Evolutionary conservation across 2,797 vertebrate genomes (phyloP).

Genomic region (Karalla daura): DNA sequence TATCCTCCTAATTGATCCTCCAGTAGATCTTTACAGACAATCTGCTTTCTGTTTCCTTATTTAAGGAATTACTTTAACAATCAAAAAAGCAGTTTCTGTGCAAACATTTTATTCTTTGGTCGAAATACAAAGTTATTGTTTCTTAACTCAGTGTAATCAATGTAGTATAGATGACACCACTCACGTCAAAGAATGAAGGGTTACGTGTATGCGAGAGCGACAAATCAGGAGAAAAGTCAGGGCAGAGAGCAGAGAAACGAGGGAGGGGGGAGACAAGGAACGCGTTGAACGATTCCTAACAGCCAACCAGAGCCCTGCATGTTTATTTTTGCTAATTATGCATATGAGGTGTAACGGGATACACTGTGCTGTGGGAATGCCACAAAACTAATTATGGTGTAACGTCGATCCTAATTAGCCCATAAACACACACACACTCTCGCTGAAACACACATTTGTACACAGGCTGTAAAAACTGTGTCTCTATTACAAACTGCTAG

Average conservation of each 20-base stretch:
- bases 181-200: background rate
- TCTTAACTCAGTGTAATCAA: too few species aligned
- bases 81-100: slow-evolving; percentile 58
- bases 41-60: slow-evolving; percentile 52
- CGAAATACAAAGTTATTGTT: too few species aligned
- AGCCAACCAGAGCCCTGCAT: slow-evolving; percentile 60
- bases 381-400: slow-evolving; percentile 75
- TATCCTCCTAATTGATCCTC: slow-evolving; percentile 65
- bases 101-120: too few species aligned
- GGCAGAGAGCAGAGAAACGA: slow-evolving; percentile 4
- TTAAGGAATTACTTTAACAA: too few species aligned
- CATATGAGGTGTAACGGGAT: slow-evolving; percentile 75
- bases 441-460: slow-evolving; percentile 15
- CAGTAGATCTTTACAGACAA: slow-evolving; percentile 66
- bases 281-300: slow-evolving; percentile 66
- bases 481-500: slow-evolving; percentile 57
- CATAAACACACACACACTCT: slow-evolving; percentile 69
- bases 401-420: slow-evolving; percentile 78
- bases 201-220: slow-evolving; percentile 26
- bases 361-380: slow-evolving; percentile 68
- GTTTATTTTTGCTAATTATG: slow-evolving; percentile 79
- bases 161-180: slow-evolving; percentile 28
- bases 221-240: slow-evolving; percentile 52
- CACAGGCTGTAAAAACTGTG: slow-evolving; percentile 50
- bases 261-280: slow-evolving; percentile 26